Conservation (phyloP, 2,888 invertebrate genomes). For the Atethmia centrago region DNA sequence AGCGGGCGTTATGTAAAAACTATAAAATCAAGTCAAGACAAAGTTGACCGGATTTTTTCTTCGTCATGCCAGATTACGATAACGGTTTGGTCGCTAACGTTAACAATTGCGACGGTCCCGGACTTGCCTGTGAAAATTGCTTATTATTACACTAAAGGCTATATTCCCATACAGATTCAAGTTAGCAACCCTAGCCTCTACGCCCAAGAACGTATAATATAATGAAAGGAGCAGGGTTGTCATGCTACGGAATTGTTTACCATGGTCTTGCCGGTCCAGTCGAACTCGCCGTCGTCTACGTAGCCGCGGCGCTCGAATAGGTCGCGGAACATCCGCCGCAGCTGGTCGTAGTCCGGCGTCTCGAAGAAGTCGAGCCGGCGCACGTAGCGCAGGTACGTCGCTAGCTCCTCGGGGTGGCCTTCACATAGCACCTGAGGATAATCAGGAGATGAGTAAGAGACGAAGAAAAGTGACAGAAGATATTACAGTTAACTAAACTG, state of each 20-base stretch:
- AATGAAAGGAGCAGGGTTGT: constrained; percentile 26
- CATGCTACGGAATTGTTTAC: constrained; percentile 83
- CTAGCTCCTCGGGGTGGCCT: constrained; percentile 98
- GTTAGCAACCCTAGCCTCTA: constrained; percentile 37
- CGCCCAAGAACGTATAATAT: constrained; percentile 9
- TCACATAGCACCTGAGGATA: constrained; percentile 93
- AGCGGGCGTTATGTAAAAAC: constrained; percentile 19
- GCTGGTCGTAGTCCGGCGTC: constrained; percentile 99
- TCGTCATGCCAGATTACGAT: constrained; percentile 22
- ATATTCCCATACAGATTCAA: neutral
- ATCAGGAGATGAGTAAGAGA: neutral
- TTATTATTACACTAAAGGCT: constrained; percentile 34
- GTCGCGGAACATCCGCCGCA: constrained; percentile 98
- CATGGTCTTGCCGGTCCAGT: constrained; percentile 97
- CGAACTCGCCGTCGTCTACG: constrained; percentile 97
- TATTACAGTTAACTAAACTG: neutral
- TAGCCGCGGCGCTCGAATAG: constrained; percentile 96
- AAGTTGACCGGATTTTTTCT: constrained; percentile 40
- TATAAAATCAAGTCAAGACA: constrained; percentile 46
- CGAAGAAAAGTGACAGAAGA: neutral
- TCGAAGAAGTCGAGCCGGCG: constrained; percentile 99
- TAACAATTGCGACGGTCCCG: constrained; percentile 10
- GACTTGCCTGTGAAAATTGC: constrained; percentile 39
- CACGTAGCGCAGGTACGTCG: constrained; percentile 99
- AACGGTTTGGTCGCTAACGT: constrained; percentile 44